Conservation (phyloP, 1,140 invertebrate genomes). For the Ruditapes philippinarum region DNA sequence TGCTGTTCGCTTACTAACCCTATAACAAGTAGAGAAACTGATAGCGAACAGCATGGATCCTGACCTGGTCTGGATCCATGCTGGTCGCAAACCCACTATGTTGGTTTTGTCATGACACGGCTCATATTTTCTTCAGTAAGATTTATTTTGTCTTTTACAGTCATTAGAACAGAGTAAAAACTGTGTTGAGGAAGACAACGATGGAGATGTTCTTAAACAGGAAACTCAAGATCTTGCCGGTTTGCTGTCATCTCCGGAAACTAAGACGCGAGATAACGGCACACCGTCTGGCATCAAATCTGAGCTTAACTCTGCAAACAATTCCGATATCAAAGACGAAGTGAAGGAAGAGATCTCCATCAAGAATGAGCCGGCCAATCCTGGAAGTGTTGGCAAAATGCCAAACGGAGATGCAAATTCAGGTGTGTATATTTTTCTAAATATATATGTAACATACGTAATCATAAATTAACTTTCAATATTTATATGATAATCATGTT, state of each 20-base stretch:
- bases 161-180: constrained; percentile 50
- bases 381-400: constrained; percentile 65
- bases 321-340: constrained; percentile 55
- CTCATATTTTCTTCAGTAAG: no score
- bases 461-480: no score
- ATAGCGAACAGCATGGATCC: no score
- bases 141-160: no score
- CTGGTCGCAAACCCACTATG: no score
- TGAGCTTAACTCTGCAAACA: constrained; percentile 28
- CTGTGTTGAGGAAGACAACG: constrained; percentile 55
- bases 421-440: constrained; percentile 38
- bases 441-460: no score
- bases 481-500: no score
- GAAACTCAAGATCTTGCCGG: constrained; percentile 57
- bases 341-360: constrained; percentile 56
- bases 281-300: constrained; percentile 17
- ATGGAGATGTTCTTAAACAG: constrained; percentile 63
- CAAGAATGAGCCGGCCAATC: constrained; percentile 54
- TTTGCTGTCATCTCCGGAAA: constrained; percentile 45
- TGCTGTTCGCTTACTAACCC: no score
- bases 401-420: constrained; percentile 58
- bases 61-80: no score
- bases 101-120: no score
- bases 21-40: no score
- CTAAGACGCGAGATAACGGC: constrained; percentile 37